Evolutionary conservation across 1,140 invertebrate genomes (phyloP), one percentile per base, ranked within the genome.

Genomic region (Pteromalus puparum): DNA sequence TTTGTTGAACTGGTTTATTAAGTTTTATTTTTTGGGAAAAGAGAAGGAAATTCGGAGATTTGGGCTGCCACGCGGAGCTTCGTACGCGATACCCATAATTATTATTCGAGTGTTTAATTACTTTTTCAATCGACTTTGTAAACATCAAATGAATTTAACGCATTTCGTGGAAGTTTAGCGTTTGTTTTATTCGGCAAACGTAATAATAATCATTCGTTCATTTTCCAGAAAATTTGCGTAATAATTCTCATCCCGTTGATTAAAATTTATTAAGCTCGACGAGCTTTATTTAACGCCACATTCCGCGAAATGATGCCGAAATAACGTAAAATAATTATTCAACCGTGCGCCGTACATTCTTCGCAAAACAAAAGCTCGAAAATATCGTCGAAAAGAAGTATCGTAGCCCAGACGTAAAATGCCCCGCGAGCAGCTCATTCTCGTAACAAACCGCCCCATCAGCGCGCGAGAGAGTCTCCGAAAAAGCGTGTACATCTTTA

Each of bases 401-500:
- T 38, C 74, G 74, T 18, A 18, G 15, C 28, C 9, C 68, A 28
- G 28, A 70, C 68, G 68, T 28, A 28, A 70, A 70, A 26, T 28
- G 21, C 6, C 28, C 68, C 28, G 18, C 10, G 15, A 28, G 24
- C 68, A 70, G 24, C 28, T 70, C 28, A 42, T 30, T 34, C 30
- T 12, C 46, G 74, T 24, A 53, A n/a, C 42, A 74, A 34, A 28
- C 28, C 72, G 72, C 72, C 18, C 30, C 18, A 74, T 74, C 30
- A 38, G 53, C 21, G 0, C 30, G 3, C 30, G 5, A 42, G 53
- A 42, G 53, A n/a, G n/a, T 38, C 42, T n/a, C 7, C 42, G 2
- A 75, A 75, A 42, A 42, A 70, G 24, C 28, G 9, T 70, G n/a
- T 42, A 42, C n/a, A 74, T 74, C 28, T 74, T 34, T 38, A 74